Percentiles rank a stretch among this genome's conserved stretches.
Conservation (phyloP, 2,797 vertebrate genomes). For the Limosa lapponica region DNA sequence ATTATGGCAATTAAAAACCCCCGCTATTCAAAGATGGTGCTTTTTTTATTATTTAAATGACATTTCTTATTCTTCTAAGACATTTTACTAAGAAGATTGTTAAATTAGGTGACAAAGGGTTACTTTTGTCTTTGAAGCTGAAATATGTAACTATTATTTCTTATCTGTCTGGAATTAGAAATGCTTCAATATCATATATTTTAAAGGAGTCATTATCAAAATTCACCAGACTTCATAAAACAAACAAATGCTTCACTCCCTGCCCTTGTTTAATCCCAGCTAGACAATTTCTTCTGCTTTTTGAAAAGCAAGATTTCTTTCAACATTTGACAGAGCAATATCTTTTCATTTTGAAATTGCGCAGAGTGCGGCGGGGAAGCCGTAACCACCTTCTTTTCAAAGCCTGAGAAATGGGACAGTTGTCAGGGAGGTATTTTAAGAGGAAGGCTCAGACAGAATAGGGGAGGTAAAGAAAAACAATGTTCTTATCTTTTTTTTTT, state of each 20-base stretch:
- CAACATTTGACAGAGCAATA: neutral
- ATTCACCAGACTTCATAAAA: constrained; percentile 69
- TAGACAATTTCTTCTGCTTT: constrained; percentile 26
- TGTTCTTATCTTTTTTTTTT: neutral
- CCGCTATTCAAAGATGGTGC: constrained; percentile 17
- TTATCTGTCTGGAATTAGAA: constrained; percentile 71
- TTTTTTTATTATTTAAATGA: constrained; percentile 73
- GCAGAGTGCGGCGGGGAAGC: neutral
- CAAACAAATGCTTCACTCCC: constrained; percentile 56
- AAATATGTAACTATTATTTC: constrained; percentile 72
- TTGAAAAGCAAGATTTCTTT: neutral
- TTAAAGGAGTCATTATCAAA: constrained; percentile 76
- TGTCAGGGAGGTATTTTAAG: constrained; percentile 19
- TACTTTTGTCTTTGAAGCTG: constrained; percentile 74
- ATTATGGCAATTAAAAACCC: constrained; percentile 69
- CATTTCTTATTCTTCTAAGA: constrained; percentile 62
- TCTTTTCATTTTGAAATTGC: constrained; percentile 30
- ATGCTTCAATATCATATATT: constrained; percentile 53
- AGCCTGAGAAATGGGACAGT: neutral
- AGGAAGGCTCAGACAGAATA: neutral
- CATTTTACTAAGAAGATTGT: constrained; percentile 50
- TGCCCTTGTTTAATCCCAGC: constrained; percentile 58
- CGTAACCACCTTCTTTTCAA: neutral
- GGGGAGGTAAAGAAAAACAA: neutral
- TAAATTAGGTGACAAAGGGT: constrained; percentile 78